Percentiles rank a stretch among this genome's conserved stretches.
phyloP scores from a whole-genome alignment of 2,797 vertebrate genomes.

The Euthynnus affinis region DNA sequence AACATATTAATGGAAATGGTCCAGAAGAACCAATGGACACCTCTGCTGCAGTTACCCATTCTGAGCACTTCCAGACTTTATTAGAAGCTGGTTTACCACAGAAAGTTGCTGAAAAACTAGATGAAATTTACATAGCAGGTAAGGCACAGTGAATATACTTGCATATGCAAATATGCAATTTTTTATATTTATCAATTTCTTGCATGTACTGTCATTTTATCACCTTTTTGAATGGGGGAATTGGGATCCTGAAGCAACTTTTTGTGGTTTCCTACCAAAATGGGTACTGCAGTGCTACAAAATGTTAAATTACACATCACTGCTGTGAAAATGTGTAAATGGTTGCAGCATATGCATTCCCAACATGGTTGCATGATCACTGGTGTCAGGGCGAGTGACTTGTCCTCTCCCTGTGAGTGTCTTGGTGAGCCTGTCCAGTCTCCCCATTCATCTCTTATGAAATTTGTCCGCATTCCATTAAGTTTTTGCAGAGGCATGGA shows the following conservation, averaged over 20 bases:
- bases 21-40: slow-evolving; percentile 99
- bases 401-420: slow-evolving; percentile 55
- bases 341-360: slow-evolving; percentile 74
- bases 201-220: slow-evolving; percentile 88
- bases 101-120: slow-evolving; percentile 99
- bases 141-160: slow-evolving; percentile 93
- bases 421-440: slow-evolving; percentile 54
- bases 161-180: slow-evolving; percentile 85
- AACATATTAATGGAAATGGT: slow-evolving; percentile 99
- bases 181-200: slow-evolving; percentile 79
- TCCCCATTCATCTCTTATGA: slow-evolving; percentile 33
- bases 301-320: slow-evolving; percentile 69
- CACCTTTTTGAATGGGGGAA: slow-evolving; percentile 87
- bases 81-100: slow-evolving; percentile 99
- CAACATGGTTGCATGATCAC: slow-evolving; percentile 74
- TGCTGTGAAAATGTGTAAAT: slow-evolving; percentile 71
- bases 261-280: slow-evolving; percentile 97
- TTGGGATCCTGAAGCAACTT: slow-evolving; percentile 96
- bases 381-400: slow-evolving; percentile 70
- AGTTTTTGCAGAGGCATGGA: slow-evolving; percentile 17
- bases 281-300: slow-evolving; percentile 94
- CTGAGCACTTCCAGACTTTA: slow-evolving; percentile 99
- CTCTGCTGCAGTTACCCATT: slow-evolving; percentile 99
- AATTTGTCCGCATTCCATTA: slow-evolving; percentile 16
- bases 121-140: slow-evolving; percentile 99